Evolutionary conservation across 1,140 invertebrate species (phyloP).

Genomic region (Dysdera silvatica): DNA sequence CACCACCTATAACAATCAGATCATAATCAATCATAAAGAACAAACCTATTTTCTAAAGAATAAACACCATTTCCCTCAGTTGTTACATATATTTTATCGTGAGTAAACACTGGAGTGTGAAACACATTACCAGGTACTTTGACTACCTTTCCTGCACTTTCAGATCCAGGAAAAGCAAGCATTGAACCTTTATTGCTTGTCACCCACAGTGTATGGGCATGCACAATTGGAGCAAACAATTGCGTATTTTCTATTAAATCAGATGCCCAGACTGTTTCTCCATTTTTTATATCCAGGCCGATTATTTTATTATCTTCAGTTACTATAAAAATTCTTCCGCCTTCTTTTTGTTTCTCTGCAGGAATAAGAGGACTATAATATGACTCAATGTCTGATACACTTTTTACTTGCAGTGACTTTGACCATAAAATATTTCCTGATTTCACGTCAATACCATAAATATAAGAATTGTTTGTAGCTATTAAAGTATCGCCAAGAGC

Average conservation of each 20-base stretch:
- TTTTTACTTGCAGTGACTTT: conserved; percentile 4
- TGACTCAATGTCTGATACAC: conserved; percentile 4
- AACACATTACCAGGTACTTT: not conserved
- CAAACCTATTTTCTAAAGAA: not conserved
- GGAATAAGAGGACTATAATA: conserved; percentile 1
- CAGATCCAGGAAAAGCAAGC: not conserved
- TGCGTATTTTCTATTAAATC: not conserved
- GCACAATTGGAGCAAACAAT: not conserved
- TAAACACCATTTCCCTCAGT: not conserved
- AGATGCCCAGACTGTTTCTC: not conserved
- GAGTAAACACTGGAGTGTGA: not conserved
- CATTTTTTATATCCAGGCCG: not conserved
- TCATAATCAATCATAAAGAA: not conserved
- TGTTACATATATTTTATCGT: not conserved
- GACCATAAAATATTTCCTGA: conserved; percentile 4
- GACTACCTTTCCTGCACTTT: not conserved
- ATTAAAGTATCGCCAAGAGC: conserved; percentile 2
- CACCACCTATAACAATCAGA: not conserved
- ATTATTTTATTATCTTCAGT: too few species aligned
- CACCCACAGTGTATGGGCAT: not conserved
- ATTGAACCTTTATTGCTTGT: not conserved
- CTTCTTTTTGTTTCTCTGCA: not conserved
- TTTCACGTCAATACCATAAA: not conserved
- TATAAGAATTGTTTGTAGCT: not conserved
- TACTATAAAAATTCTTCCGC: not conserved